Conservation (phyloP, 2,797 vertebrate species). For the Delichon dasypus region DNA sequence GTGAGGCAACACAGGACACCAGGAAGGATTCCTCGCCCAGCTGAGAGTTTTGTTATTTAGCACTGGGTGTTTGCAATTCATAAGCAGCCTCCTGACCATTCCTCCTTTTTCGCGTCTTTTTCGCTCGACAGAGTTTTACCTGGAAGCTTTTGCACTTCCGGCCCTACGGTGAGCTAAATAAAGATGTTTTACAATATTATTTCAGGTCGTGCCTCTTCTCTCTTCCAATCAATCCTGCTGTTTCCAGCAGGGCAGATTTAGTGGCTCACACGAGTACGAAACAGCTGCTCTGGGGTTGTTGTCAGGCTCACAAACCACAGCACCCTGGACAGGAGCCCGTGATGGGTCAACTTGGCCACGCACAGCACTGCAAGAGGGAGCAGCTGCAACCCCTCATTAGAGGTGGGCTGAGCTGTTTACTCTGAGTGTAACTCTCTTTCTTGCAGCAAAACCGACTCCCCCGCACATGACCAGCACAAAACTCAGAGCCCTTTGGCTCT, state of each 20-base stretch:
- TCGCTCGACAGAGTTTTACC: neutral
- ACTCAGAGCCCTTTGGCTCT: neutral
- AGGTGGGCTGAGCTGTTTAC: neutral
- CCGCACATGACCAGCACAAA: neutral
- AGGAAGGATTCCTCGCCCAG: neutral
- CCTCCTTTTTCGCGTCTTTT: neutral
- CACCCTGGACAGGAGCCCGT: neutral
- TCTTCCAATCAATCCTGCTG: neutral
- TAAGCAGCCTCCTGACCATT: neutral
- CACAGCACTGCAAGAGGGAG: neutral
- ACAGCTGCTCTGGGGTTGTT: neutral
- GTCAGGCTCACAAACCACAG: neutral
- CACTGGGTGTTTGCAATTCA: neutral
- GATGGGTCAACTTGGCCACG: neutral
- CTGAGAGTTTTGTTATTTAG: neutral
- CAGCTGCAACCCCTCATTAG: neutral
- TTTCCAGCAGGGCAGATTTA: neutral
- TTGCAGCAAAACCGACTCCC: neutral
- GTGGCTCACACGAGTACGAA: neutral
- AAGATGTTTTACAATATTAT: constrained; percentile 36
- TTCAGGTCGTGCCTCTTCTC: neutral
- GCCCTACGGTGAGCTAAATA: neutral
- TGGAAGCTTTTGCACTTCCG: constrained; percentile 47
- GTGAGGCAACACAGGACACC: neutral
- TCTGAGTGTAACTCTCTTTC: neutral